These are phyloP conservation scores for Patiria pectinifera DNA, from an alignment of 53 echinoderm and acorn worm species.

Conservation along the genomic window DNA sequence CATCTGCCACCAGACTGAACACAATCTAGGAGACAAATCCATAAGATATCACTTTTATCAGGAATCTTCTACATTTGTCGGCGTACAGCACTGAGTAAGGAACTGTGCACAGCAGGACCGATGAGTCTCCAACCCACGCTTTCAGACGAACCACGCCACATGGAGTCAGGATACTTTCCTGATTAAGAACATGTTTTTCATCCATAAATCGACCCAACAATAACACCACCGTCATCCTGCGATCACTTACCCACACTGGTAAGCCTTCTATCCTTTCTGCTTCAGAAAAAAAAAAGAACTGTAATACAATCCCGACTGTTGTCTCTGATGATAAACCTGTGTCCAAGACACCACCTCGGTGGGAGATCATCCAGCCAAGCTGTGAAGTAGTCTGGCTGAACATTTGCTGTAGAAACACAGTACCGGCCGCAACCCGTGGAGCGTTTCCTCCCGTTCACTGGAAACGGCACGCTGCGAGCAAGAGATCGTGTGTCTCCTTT, in stretches of 20 bases:
- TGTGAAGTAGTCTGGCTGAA: background rate
- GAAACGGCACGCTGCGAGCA: background rate
- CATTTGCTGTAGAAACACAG: slow-evolving; percentile 37
- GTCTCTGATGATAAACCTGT: background rate
- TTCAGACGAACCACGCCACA: background rate
- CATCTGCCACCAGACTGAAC: background rate
- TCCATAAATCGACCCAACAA: background rate
- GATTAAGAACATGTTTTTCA: background rate
- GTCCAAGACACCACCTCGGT: slow-evolving; percentile 1
- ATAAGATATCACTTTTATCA: background rate
- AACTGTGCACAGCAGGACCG: slow-evolving; percentile 17
- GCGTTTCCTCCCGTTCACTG: slow-evolving; percentile 10
- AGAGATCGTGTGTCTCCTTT: slow-evolving; percentile 8
- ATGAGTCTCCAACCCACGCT: background rate
- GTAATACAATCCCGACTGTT: slow-evolving; percentile 28
- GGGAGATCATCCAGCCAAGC: slow-evolving; percentile 18
- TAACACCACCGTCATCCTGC: background rate
- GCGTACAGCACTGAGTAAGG: background rate
- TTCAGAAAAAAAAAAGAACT: background rate
- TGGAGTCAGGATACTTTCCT: background rate
- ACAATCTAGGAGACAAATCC: background rate
- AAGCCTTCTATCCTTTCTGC: background rate
- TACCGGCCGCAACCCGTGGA: background rate
- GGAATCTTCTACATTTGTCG: background rate
- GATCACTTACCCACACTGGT: background rate